These are phyloP conservation scores for Loxodonta africana DNA, from an alignment of 2,113 vertebrate species.

Conservation along the genomic window DNA sequence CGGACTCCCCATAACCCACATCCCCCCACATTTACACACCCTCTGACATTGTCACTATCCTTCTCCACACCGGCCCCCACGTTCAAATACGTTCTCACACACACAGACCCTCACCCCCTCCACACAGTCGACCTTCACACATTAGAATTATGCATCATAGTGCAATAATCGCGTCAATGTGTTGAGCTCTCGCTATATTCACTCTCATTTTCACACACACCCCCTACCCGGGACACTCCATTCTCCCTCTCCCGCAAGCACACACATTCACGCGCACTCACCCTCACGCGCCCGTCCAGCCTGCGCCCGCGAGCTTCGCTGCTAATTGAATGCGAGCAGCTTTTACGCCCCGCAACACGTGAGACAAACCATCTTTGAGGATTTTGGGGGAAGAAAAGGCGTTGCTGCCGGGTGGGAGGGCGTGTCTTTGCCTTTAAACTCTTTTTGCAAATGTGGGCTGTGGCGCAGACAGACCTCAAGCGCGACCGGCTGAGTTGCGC, in stretches of 20 bases:
- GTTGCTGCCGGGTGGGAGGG: not conserved
- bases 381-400: conserved; percentile 41
- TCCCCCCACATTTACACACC: not conserved
- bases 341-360: conserved; percentile 66
- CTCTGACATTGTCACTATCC: not conserved
- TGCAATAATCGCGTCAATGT: not conserved
- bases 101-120: not conserved
- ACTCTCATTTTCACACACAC: conserved; percentile 29
- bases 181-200: not conserved
- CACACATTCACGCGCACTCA: conserved; percentile 58
- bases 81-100: not conserved
- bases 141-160: not conserved
- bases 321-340: conserved; percentile 46
- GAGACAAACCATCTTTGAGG: conserved; percentile 76
- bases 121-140: not conserved
- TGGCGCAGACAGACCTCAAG: conserved; percentile 26
- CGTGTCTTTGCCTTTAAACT: conserved; percentile 71
- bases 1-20: not conserved
- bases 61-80: not conserved
- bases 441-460: conserved; percentile 50
- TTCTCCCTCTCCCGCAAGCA: not conserved
- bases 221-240: not conserved
- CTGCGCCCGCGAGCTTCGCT: not conserved
- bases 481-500: not conserved
- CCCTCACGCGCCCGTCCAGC: conserved; percentile 61